Base-by-base conservation (phyloP, 2,888 invertebrate species). In the Hartigia nigra region DNA sequence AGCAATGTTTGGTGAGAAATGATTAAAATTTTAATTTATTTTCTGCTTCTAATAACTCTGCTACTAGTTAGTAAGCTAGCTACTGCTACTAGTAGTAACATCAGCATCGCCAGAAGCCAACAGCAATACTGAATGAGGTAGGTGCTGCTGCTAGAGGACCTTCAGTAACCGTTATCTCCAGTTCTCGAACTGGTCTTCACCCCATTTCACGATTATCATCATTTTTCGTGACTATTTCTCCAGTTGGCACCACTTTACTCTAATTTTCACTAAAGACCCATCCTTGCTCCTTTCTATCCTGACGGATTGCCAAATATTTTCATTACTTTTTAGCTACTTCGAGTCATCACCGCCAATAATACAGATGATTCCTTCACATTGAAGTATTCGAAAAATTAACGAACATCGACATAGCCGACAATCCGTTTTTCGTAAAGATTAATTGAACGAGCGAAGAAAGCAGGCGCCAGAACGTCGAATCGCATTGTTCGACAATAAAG, bases 11-110 rank as follows among this genome's bases (percentile, higher is more conserved):
- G 79, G 77, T 82, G 81, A 83, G 81, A 83, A 85, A 80, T 86
- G 86, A 88, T 88, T 88, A 87, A 88, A 88, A 88, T 88, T 88
- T 87, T 86, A 88, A 88, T 88, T 86, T 87, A 86, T 86, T 88
- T 87, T 87, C 84, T 86, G 83, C 85, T 84, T 85, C 85, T 84
- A 87, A 85, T 87, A 87, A 85, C 85, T 87, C n/a, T n/a, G n/a
- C n/a, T n/a, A n/a, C n/a, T n/a, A n/a, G n/a, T n/a, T n/a, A n/a
- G n/a, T n/a, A n/a, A n/a, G n/a, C n/a, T n/a, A n/a, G n/a, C n/a
- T n/a, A n/a, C n/a, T n/a, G n/a, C n/a, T 35, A 9, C 35, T 4
- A 35, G 35, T 4, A 39, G 39, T 23, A 39, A 39, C 23, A 9
- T 39, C 39, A 23, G 39, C 5, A 55, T 2, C 23, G 23, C 23